Percentiles rank a stretch among this genome's conserved stretches.
Evolutionary conservation across 2,797 vertebrate species (phyloP).

Genomic region (Menidia menidia): DNA sequence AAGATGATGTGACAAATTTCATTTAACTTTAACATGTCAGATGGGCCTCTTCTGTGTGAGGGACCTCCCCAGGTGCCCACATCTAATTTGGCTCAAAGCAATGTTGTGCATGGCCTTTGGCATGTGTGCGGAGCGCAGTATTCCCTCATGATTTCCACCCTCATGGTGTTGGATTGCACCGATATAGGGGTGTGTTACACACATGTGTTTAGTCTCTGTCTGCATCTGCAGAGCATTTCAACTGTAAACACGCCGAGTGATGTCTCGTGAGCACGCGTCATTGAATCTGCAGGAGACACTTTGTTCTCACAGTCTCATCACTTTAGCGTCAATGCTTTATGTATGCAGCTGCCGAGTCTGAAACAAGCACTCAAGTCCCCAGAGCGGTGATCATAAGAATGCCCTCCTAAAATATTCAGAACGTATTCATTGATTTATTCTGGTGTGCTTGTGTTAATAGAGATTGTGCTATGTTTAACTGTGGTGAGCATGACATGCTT

Average conservation of each 20-base stretch:
- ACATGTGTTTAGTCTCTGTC: slow-evolving; percentile 53
- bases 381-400: background rate
- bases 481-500: background rate
- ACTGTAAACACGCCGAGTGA: slow-evolving; percentile 25
- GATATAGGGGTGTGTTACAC: slow-evolving; percentile 25
- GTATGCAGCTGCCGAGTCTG: slow-evolving; percentile 1
- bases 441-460: slow-evolving; percentile 13
- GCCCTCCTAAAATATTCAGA: background rate
- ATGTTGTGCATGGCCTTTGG: slow-evolving; percentile 30
- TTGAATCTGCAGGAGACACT: background rate
- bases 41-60: slow-evolving; percentile 24
- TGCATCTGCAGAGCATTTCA: slow-evolving; percentile 40
- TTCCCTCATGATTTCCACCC: slow-evolving; percentile 31
- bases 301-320: background rate
- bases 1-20: slow-evolving; percentile 58
- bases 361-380: background rate
- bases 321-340: slow-evolving; percentile 1
- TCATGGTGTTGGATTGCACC: slow-evolving; percentile 38
- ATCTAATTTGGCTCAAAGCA: slow-evolving; percentile 51
- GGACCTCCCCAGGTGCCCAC: slow-evolving; percentile 48
- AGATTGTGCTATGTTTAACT: background rate
- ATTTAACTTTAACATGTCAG: slow-evolving; percentile 41
- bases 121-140: slow-evolving; percentile 24
- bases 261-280: slow-evolving; percentile 4
- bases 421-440: slow-evolving; percentile 1